Evolutionary conservation across 2,888 invertebrate species (phyloP), one percentile per base, ranked within the genome.

Genomic region (Aporophyla nigra): DNA sequence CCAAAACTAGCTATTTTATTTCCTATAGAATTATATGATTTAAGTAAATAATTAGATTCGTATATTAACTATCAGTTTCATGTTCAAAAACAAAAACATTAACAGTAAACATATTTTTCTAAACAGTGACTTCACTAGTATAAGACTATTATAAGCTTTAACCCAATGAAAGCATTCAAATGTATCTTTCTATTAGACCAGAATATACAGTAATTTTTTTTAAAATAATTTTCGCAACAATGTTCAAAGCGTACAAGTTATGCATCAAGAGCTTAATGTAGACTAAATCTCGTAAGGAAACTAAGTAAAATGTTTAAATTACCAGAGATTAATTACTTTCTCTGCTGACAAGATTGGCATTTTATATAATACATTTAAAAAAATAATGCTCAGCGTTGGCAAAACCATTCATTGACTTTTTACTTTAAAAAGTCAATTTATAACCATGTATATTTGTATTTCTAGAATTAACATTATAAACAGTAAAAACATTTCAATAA

Each of bases 11-110:
- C 69, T 80, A 82, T 74, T 84, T 73, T 61, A 73, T 82, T 77
- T 85, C 14, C 85, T 85, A 83, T 85, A 82, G 85, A 73, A 83
- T 63, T 74, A 86, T 83, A 86, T 83, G 86, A 75, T 86, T 79
- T 84, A 82, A 76, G 72, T 82, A 83, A 83, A 82, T 69, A 75
- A 83, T 78, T 70, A 74, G 85, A 83, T 85, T 70, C 71, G 76
- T 83, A 71, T 82, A 81, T 73, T 77, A 78, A 59, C 79, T 83
- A 77, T 86, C 71, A 83, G 72, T 59, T 83, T 75, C 53, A 79
- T 86, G 74, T 73, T 63, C 51, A 78, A 51, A 74, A 82, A 67
- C 80, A 67, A 49, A 70, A 77, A 74, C 74, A 21, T 58, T 58
- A 78, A 82, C 84, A 85, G 68, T 74, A 67, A 84, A 83, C 59